Percentiles rank a stretch among this genome's conserved stretches.
Conservation (phyloP, 2,113 vertebrate species). For the Thinocorus orbignyianus region DNA sequence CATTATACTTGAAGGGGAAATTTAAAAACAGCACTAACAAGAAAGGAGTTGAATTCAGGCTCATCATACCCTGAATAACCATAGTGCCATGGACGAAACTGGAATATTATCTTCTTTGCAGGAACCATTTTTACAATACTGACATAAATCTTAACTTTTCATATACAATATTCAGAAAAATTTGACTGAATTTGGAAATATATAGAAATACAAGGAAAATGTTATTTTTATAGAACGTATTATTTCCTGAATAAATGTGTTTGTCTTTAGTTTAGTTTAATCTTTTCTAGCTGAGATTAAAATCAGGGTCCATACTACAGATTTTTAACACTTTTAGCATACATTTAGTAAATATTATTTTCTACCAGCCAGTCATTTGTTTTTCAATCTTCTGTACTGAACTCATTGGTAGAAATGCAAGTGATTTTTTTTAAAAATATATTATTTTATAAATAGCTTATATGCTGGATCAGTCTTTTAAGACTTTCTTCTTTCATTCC, state of each 20-base stretch:
- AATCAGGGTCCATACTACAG: neutral
- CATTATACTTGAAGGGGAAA: neutral
- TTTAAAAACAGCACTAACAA: neutral
- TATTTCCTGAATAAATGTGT: neutral
- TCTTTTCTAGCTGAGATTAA: neutral
- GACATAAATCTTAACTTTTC: neutral
- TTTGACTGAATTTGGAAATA: neutral
- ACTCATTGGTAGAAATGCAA: neutral
- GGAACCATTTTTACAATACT: neutral
- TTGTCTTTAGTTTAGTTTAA: neutral
- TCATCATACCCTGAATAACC: neutral
- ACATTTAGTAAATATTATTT: neutral
- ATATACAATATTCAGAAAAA: neutral
- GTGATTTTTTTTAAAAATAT: neutral
- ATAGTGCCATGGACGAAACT: fast-evolving
- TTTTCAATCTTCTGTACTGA: neutral
- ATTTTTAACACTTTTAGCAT: neutral
- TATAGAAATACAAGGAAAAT: neutral
- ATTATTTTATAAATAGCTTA: neutral
- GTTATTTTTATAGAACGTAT: neutral
- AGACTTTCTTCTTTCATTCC: neutral
- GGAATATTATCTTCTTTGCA: neutral
- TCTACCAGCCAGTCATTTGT: neutral
- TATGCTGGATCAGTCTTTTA: neutral
- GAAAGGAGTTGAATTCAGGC: neutral